Evolutionary conservation across 2,113 vertebrate species (phyloP), one percentile per base, ranked within the genome.

Genomic region (Collichthys lucidus): DNA sequence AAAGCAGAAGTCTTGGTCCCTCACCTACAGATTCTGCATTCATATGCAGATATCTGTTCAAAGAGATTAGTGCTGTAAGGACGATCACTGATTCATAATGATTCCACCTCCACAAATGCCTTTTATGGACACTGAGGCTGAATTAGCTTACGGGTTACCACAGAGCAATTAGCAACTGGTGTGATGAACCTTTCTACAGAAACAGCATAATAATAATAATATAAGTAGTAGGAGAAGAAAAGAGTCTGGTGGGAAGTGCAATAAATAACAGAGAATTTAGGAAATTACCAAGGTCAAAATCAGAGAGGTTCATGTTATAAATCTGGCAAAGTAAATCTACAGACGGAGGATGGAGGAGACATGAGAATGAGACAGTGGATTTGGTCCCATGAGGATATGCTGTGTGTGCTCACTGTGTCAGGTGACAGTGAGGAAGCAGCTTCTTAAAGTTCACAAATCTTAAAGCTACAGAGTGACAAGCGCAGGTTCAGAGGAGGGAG

Each of bases 401-500:
- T 82, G 80, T 11, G 74, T 80, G 85, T 70, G 74, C 76, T 84
- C 69, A 0, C 57, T 83, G 71, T 74, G 71, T 92, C 88, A 91
- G 89, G 82, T 92, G 91, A 92, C 85, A 74, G 72, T 71, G 82
- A 82, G 56, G 74, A 90, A 79, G 76, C 83, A 69, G 68, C n/a
- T 72, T 84, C 63, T 83, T 59, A 64, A 75, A 72, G 56, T 88
- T 79, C 84, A 87, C 80, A 63, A 64, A 63, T 49, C 83, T 88
- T 82, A 88, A 89, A 89, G 87, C 77, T 71, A 57, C 90, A 87
- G 81, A 79, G 67, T 82, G 88, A 90, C 85, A 84, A 80, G 72
- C 24, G 46, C 68, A 74, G 69, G 71, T 88, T 83, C 74, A 57
- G 53, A 47, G 40, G 46, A 60, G 60, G 62, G 49, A 83, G 56